Evolutionary conservation across 2,797 vertebrate species (phyloP).

Genomic region (Sebastes kiyomatsui): DNA sequence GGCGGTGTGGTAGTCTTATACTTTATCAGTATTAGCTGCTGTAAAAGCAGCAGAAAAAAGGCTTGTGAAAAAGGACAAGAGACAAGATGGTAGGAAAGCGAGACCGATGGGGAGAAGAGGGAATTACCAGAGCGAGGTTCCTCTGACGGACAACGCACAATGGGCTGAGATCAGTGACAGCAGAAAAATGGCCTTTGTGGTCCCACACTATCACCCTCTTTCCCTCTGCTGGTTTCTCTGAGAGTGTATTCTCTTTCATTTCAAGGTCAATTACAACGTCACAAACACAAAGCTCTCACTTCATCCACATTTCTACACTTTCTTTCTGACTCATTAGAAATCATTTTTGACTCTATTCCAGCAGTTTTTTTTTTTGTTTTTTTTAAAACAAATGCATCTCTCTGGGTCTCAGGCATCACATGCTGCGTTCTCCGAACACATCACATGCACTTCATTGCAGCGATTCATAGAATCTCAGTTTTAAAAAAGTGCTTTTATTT

Average conservation of each 20-base stretch:
- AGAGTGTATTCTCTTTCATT: neutral
- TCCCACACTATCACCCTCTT: constrained; percentile 23
- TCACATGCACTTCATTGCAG: constrained; percentile 45
- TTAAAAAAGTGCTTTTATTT: constrained; percentile 31
- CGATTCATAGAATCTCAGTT: constrained; percentile 16
- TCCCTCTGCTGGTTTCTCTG: neutral
- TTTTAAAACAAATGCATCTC: constrained; percentile 10
- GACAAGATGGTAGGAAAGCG: constrained; percentile 67
- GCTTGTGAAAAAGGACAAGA: constrained; percentile 48
- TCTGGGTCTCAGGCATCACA: constrained; percentile 56
- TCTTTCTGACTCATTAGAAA: neutral
- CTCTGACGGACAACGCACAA: constrained; percentile 87
- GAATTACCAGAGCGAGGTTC: constrained; percentile 75
- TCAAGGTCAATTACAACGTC: neutral
- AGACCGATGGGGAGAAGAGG: constrained; percentile 65
- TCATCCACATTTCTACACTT: neutral
- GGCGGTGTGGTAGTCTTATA: constrained; percentile 51
- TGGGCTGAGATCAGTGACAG: constrained; percentile 89
- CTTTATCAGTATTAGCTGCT: constrained; percentile 65
- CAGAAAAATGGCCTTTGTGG: constrained; percentile 60
- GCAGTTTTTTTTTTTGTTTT: neutral
- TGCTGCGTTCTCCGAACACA: constrained; percentile 42
- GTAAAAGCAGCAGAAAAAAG: constrained; percentile 44
- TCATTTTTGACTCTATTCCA: neutral
- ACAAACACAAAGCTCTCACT: neutral